Base-by-base conservation (phyloP, 2,113 vertebrate species). In the Strix aluco region DNA sequence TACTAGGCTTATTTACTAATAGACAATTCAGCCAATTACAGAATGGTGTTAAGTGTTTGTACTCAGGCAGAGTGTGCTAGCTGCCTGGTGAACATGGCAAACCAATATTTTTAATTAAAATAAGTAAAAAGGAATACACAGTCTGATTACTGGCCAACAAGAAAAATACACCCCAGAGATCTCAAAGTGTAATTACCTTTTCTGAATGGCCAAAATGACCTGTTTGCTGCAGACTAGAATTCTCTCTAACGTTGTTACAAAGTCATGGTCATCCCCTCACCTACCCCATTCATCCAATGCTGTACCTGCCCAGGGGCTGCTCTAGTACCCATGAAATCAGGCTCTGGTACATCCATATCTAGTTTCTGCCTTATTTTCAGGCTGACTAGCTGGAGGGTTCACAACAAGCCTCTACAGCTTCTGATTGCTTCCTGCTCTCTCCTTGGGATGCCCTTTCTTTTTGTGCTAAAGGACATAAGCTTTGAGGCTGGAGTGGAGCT, bases 101-200 rank as follows among this genome's bases (percentile, higher is more conserved):
- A 86, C 59, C 85, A 62, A n/a, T 71, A 63, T 78, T 94, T 96
- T 92, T 75, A 94, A 96, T 94, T 91, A 92, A 94, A 96, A 91
- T 59, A 52, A 51, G 52, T 78, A 86, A 67, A 91, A 86, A 88
- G 15, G 18, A 95, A 88, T 40, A 79, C 18, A 23, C 19, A n/a
- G 18, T 51, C 59, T 96, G 88, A 88, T 54, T 58, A 85, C 65
- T 19, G 38, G 57, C 86, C 94, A 91, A 92, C 44, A 69, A 91
- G 73, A 83, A 88, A 92, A 93, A 88, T 74, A 65, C 22, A 62
- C 88, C 38, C 77, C 21, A 63, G 89, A 88, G 59, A 81, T 92
- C 70, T 89, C 80, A 40, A 88, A 80, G 61, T 84, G 80, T 91
- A 90, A 94, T 91, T 86, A 74, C 61, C 44, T 36, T 79, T 86